Conservation (phyloP, 2,113 vertebrate species). For the Hemicordylus capensis region DNA sequence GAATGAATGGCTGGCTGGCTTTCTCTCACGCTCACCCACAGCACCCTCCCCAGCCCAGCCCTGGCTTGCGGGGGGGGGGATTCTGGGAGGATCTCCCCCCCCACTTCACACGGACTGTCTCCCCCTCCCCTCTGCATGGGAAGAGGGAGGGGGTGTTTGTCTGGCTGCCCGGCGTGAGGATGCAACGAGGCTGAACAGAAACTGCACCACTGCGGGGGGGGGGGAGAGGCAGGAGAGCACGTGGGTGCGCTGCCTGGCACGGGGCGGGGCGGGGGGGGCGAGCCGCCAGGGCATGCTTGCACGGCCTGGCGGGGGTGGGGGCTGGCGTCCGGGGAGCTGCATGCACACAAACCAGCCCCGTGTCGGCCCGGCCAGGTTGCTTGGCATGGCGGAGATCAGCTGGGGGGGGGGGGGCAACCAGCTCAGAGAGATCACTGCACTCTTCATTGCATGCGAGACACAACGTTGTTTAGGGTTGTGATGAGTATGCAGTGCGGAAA, state of each 20-base stretch:
- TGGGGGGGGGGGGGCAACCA: too few species aligned
- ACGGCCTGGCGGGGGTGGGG: not conserved
- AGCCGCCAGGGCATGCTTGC: not conserved
- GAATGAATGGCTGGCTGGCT: too few species aligned
- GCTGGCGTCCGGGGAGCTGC: too few species aligned
- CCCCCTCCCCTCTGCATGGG: not conserved
- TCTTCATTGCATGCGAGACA: too few species aligned
- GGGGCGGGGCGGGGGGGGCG: not conserved
- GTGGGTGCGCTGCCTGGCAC: not conserved
- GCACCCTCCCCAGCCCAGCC: not conserved
- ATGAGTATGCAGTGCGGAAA: too few species aligned
- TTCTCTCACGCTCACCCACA: not conserved
- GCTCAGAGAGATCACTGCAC: too few species aligned
- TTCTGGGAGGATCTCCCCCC: not conserved
- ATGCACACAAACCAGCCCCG: not conserved
- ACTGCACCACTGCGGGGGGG: not conserved
- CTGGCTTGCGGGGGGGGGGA: not conserved
- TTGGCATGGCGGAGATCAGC: too few species aligned
- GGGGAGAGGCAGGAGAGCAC: not conserved
- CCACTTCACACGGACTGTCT: not conserved
- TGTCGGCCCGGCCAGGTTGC: too few species aligned
- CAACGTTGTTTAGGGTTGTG: too few species aligned
- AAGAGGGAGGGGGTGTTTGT: not conserved
- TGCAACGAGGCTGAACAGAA: not conserved
- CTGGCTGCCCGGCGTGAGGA: not conserved